Conservation (phyloP, 2,797 vertebrate species). For the Gallirallus australis region DNA sequence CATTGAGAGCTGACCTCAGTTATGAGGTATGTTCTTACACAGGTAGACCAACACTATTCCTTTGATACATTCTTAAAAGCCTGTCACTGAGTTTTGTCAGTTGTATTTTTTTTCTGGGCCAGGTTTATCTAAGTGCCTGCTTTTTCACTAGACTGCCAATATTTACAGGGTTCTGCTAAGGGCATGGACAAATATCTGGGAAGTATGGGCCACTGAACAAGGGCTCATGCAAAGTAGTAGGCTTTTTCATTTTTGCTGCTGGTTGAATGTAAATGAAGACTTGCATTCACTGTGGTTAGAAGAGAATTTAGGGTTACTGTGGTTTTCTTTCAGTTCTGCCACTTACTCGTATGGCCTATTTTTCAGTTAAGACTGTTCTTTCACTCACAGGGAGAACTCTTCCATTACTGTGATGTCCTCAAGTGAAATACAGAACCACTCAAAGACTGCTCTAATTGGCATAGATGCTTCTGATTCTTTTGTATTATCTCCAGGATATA, state of each 20-base stretch:
- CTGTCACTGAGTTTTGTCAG: not conserved
- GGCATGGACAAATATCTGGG: not conserved
- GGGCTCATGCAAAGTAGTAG: not conserved
- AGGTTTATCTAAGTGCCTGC: not conserved
- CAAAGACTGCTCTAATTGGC: not conserved
- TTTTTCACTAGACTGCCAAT: not conserved
- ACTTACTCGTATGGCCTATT: not conserved
- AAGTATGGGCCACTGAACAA: not conserved
- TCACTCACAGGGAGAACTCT: not conserved
- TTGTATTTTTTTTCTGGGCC: not conserved
- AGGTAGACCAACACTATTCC: not conserved
- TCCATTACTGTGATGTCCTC: not conserved
- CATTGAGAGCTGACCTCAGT: not conserved
- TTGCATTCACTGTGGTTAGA: not conserved
- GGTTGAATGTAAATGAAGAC: not conserved
- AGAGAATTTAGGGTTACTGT: not conserved
- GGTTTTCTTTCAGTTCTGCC: slow-evolving; percentile 1
- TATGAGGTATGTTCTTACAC: not conserved
- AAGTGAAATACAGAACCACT: not conserved
- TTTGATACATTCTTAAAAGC: not conserved
- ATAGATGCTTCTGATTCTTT: not conserved
- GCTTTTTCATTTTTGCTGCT: not conserved
- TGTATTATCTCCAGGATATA: not conserved
- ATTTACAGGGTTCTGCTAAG: not conserved
- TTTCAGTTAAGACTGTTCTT: not conserved